Evolutionary conservation across 2,797 vertebrate genomes (phyloP), one percentile per base, ranked within the genome.

Genomic region (Cygnus olor): DNA sequence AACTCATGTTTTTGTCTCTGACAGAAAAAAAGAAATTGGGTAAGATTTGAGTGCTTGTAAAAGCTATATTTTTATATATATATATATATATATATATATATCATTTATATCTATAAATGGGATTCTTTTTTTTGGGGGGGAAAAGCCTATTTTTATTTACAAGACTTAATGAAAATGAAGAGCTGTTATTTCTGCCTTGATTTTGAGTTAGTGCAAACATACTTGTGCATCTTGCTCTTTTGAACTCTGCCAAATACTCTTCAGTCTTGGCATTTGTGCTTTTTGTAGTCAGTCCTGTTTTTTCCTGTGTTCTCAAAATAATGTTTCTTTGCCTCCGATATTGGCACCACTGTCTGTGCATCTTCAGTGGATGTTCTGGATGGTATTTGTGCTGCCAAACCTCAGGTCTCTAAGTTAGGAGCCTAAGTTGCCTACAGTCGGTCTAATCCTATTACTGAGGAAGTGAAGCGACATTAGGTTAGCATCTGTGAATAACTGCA

Each of bases 221-320:
- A 70, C 11, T 87, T 85, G 51, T 88, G 69, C 82, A 80, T 88
- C 47, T 65, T 74, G 54, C 85, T 85, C 49, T 94, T 28, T 61
- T 57, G 70, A 82, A 34, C 28, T 82, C 51, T 91, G 90, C 71
- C 88, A 89, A 80, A 15, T 92, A 68, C 83, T 54, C 54, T 61
- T 88, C 54, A 80, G 61, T 89, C 57, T 90, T 92, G 76, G 72
- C 76, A 54, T 80, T 92, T 78, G 14, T 79, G 20, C 65, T 88
- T 77, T 93, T 80, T 64, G 36, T 85, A 88, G 69, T 85, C 54
- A 74, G 57, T 79, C 60, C 84, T 92, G 69, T 42, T 89, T 92
- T 96, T 72, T 70, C 89, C 49, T 65, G 32, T 72, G 17, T 78
- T 93, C 81, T 94, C 65, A 40, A 51, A 93, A 89, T 72, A 95